Evolutionary conservation across 2,113 vertebrate genomes (phyloP), one percentile per base, ranked within the genome.

Genomic region (Anolis carolinensis): DNA sequence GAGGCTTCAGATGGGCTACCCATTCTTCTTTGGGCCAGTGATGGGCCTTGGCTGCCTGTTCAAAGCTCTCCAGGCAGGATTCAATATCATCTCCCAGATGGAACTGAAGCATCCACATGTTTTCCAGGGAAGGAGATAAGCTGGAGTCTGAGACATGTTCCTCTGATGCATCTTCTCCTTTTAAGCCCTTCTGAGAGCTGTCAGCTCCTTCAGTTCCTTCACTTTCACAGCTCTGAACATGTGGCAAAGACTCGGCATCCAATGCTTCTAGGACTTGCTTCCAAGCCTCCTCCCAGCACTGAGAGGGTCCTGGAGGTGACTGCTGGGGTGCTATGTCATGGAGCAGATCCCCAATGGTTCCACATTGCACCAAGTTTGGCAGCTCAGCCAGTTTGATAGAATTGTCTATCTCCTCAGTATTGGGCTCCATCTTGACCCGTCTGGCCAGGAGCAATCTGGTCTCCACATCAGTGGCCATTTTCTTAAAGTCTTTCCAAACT

Each of bases 1-100:
- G 5, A 0, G 68, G 84, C 20, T 80, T 86, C 34, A 86, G 67
- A 11, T 30, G 67, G 68, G 68, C 52, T 5, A 63, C 77, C 84
- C 84, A 86, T 11, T 86, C 52, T 30, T 32, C 20, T 7, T 21
- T 80, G 68, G 84, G 77, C 84, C 84, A 86, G 2, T 5, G 36
- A 68, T 21, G 55, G 67, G 36, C 10, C 2, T 3, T 14, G 34
- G 84, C 84, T 27, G 39, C 11, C 2, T 52, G n/a, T 21, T 86
- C 84, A 73, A 80, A 86, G 68, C 18, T 68, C 27, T 86, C 77
- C 18, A 86, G 34, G 68, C 72, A 86, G 30, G 68, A 52, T 32
- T 86, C 77, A n/a, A 86, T 86, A 44, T 86, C 84, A 32, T 80
- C 84, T 34, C 79, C 84, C 16, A 48, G 36, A 3, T 80, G 84